A percentile compares a stretch with the other conserved stretches of the same genome.
These are phyloP conservation scores for Heliconius nattereri DNA, from an alignment of 1,140 invertebrate species.

Conservation along the genomic window DNA sequence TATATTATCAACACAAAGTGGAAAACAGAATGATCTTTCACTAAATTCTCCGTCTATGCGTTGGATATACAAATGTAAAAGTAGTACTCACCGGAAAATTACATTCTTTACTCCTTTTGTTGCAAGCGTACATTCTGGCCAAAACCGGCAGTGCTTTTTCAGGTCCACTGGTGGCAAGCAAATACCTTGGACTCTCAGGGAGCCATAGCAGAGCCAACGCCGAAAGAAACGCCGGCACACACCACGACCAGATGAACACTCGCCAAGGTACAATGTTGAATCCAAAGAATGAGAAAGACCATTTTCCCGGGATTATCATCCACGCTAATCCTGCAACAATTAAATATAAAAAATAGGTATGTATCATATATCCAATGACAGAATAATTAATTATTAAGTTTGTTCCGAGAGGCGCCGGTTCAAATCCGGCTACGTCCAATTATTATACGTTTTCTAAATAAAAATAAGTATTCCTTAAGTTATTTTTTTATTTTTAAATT, in stretches of 20 bases:
- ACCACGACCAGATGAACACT: conserved; percentile 82
- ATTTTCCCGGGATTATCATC: conserved; percentile 83
- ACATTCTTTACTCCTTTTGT: conserved; percentile 42
- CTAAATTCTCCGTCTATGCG: too few relatives aligned
- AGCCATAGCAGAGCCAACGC: conserved; percentile 80
- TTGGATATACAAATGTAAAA: not conserved
- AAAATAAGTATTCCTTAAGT: too few relatives aligned
- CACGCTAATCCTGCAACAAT: conserved; percentile 82
- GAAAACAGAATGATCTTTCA: too few relatives aligned
- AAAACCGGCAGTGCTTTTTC: conserved; percentile 84
- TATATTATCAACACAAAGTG: too few relatives aligned
- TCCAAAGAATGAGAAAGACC: conserved; percentile 62
- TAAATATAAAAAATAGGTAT: not conserved
- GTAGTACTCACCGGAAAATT: conserved; percentile 58
- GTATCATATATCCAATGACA: not conserved
- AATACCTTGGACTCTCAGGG: conserved; percentile 90
- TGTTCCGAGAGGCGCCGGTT: not conserved
- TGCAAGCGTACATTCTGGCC: conserved; percentile 82
- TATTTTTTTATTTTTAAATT: not conserved
- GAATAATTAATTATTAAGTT: not conserved
- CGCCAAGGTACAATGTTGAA: conserved; percentile 84
- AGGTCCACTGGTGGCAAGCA: conserved; percentile 83
- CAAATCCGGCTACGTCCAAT: not conserved
- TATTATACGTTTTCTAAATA: too few relatives aligned
- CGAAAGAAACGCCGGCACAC: conserved; percentile 80